Evolutionary conservation across 2,113 vertebrate genomes (phyloP).

Genomic region (Podocnemis expansa): DNA sequence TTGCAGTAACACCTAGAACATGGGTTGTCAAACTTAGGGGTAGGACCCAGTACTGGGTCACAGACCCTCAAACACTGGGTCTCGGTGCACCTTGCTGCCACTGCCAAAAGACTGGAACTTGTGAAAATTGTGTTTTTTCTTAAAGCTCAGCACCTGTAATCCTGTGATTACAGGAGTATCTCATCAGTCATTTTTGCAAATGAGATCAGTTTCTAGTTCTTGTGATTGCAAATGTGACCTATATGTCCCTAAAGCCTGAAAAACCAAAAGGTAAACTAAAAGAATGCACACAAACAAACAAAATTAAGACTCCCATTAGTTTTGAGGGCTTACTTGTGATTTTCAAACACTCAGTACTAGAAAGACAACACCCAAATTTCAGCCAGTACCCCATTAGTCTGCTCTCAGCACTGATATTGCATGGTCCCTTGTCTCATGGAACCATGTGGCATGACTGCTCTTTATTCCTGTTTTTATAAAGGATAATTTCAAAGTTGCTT

Average conservation of each 20-base stretch:
- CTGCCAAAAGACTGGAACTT: no score
- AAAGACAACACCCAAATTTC: background rate
- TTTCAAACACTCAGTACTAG: background rate
- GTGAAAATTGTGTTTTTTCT: constrained; percentile 22
- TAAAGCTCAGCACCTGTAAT: background rate
- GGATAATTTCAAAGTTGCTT: background rate
- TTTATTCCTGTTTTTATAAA: constrained; percentile 15
- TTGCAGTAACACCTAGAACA: no score
- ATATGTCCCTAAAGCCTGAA: constrained; percentile 10
- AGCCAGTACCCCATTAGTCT: background rate
- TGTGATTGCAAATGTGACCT: background rate
- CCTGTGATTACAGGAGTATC: background rate
- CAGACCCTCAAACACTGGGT: no score
- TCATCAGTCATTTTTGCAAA: background rate
- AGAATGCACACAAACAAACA: background rate
- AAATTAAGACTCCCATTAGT: background rate
- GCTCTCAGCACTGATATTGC: background rate
- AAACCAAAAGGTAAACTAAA: background rate
- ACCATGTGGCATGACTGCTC: background rate
- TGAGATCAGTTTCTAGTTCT: background rate
- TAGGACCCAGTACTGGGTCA: no score
- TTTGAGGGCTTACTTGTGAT: background rate
- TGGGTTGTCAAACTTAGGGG: no score
- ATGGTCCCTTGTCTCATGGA: background rate
- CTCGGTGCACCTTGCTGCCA: no score